Evolutionary conservation across 2,888 invertebrate genomes (phyloP).

Genomic region (Idaea dimidiata): DNA sequence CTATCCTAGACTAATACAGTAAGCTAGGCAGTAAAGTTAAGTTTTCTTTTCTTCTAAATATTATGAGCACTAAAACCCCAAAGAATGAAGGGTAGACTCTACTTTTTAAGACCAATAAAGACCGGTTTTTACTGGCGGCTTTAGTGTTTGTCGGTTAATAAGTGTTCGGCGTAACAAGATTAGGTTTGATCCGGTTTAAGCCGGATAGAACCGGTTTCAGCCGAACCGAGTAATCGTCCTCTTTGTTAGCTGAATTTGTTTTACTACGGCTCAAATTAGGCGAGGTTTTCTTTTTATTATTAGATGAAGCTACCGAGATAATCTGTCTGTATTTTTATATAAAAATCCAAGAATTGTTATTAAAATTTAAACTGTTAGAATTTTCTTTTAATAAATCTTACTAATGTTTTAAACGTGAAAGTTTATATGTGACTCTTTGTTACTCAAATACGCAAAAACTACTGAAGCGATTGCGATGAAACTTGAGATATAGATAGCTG

Average conservation of each 20-base stretch:
- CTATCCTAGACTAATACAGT: neutral
- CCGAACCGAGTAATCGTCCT: neutral
- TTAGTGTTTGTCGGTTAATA: neutral
- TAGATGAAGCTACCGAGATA: neutral
- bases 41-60: neutral
- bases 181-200: slow-evolving; percentile 8
- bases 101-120: neutral
- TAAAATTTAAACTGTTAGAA: neutral
- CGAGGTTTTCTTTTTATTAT: neutral
- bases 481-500: too few relatives aligned
- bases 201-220: slow-evolving; percentile 8
- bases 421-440: too few relatives aligned
- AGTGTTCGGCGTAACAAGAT: slow-evolving; percentile 1
- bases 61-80: neutral
- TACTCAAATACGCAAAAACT: too few relatives aligned
- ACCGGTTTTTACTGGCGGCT: neutral
- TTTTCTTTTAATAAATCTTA: neutral
- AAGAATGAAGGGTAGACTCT: neutral
- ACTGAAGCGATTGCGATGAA: too few relatives aligned
- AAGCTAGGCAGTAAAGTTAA: neutral
- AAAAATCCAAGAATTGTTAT: neutral
- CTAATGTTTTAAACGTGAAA: too few relatives aligned
- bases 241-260: slow-evolving; percentile 1
- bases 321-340: neutral
- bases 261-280: neutral